Percentiles rank a stretch among this genome's conserved stretches.
Conservation (phyloP, 2,888 invertebrate genomes). For the Epinotia ramella region DNA sequence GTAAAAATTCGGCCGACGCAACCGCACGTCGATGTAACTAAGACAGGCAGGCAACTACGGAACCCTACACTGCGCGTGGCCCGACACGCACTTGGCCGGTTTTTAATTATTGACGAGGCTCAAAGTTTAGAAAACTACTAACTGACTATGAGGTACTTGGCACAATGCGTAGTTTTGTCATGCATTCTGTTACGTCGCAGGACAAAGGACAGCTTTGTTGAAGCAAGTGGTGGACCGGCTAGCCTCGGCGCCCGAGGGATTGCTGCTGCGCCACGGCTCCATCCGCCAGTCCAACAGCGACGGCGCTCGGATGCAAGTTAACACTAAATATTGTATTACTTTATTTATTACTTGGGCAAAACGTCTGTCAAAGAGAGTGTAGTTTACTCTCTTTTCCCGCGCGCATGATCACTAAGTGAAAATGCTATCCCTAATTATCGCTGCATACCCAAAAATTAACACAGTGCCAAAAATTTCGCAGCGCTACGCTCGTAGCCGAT, state of each 20-base stretch:
- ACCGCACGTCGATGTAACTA: too few species aligned
- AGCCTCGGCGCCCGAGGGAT: slow-evolving; percentile 59
- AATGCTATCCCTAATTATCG: too few species aligned
- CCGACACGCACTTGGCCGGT: too few species aligned
- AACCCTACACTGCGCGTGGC: too few species aligned
- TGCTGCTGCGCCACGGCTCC: slow-evolving; percentile 71
- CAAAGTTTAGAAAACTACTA: background rate
- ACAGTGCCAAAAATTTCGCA: too few species aligned
- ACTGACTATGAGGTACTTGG: background rate
- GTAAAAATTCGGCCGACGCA: too few species aligned
- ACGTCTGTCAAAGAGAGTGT: background rate
- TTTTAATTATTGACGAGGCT: too few species aligned
- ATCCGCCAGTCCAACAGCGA: slow-evolving; percentile 67
- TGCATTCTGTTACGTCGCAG: slow-evolving; percentile 51
- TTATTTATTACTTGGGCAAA: background rate
- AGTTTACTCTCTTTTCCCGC: too few species aligned
- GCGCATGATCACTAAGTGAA: too few species aligned
- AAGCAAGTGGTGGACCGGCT: slow-evolving; percentile 63
- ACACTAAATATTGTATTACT: background rate
- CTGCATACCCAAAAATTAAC: too few species aligned
- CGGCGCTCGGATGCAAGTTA: slow-evolving; percentile 66
- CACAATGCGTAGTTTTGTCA: background rate
- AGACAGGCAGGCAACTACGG: too few species aligned
- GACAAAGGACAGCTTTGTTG: slow-evolving; percentile 67
- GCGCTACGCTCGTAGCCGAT: too few species aligned